Base-by-base conservation (phyloP, 2,888 invertebrate species). In the Carterocephalus palaemon region DNA sequence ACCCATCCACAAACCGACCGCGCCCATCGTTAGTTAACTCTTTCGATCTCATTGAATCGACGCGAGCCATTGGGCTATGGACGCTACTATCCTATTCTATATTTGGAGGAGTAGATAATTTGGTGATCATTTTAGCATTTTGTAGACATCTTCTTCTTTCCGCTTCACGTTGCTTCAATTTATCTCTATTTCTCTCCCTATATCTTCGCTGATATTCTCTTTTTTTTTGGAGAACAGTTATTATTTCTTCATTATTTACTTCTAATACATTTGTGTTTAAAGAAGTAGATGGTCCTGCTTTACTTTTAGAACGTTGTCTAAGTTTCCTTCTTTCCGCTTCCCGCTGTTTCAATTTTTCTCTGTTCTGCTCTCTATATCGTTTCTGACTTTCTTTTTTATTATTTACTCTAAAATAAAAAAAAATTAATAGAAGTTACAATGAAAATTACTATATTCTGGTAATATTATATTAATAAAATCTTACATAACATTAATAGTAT, bases 311-410 rank as follows among this genome's bases (percentile, higher is more conserved):
- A 49, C 36, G 39, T 50, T 50, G 48, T 50, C 48, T 52, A n/a
- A 53, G 52, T 48, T 53, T 9, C 45, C 54, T 54, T 51, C 56
- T 57, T 51, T 56, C 54, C 36, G 54, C 53, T 53, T 59, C 59
- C 51, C 54, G 53, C 34, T 51, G 49, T 15, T 53, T 53, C 38
- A 56, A 49, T 52, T 57, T 59, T 5, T 54, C 54, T 56, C 57
- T 59, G 49, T 59, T 59, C 52, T 42, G 49, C 53, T 56, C 53
- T 48, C 57, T 57, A 49, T 57, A 57, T 53, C 54, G 45, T 53
- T 51, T 36, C 40, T 59, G 59, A 49, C 56, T 49, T 53, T 54
- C 54, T 48, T 33, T 59, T 51, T 57, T 56, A 39, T 49, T 56
- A 49, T 52, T 46, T 50, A 51, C 46, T 54, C 51, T 54, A 40